phyloP scores from a whole-genome alignment of 2,888 invertebrate genomes.

The Drosophila phalerata region DNA sequence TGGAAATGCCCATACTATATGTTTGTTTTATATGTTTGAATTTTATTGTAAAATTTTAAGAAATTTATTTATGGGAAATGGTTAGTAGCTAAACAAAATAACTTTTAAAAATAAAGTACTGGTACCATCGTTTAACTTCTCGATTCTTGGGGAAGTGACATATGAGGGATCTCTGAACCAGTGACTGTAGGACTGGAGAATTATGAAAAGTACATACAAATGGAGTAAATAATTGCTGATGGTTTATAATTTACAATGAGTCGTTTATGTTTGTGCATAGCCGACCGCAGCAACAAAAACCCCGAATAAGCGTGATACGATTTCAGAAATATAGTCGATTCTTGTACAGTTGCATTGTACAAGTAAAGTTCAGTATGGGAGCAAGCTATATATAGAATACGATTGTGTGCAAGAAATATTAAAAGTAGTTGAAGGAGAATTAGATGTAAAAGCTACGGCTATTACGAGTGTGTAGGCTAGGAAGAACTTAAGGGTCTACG shows the following conservation, averaged over 20 bases:
- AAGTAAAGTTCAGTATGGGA: neutral
- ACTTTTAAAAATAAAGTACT: neutral
- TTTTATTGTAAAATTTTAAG: no score
- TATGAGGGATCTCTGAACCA: neutral
- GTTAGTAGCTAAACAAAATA: neutral
- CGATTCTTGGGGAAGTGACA: neutral
- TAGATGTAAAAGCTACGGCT: slow-evolving; percentile 4
- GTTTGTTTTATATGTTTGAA: no score
- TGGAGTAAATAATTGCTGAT: neutral
- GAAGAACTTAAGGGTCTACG: slow-evolving; percentile 13
- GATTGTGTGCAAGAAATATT: slow-evolving; percentile 3
- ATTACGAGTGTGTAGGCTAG: neutral
- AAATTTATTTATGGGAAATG: no score
- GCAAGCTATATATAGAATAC: slow-evolving; percentile 1
- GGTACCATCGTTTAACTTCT: neutral
- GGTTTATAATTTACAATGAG: slow-evolving; percentile 3
- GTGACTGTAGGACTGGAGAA: neutral
- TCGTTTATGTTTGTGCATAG: neutral
- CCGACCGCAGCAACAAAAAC: neutral
- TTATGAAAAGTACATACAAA: neutral
- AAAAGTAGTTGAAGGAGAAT: neutral
- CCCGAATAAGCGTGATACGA: slow-evolving; percentile 2
- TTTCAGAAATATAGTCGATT: neutral
- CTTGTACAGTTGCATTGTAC: slow-evolving; percentile 2
- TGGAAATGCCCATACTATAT: no score